A percentile compares a stretch with the other conserved stretches of the same genome.
phyloP scores from a whole-genome alignment of 2,888 invertebrate genomes.

The Cotesia congregata region DNA sequence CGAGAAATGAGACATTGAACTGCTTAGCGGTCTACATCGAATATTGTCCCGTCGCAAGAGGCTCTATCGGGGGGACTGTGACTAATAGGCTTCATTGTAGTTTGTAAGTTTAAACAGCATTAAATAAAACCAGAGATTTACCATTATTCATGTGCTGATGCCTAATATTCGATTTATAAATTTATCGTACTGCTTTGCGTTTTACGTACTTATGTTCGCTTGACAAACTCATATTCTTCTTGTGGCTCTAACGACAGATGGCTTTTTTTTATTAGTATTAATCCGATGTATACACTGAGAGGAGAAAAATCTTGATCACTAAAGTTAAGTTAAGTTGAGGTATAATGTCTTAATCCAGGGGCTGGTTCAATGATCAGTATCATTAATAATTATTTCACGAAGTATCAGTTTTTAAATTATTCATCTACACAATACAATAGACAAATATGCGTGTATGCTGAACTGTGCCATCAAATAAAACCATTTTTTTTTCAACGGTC shows the following conservation, averaged over 20 bases:
- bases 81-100: conserved; percentile 60
- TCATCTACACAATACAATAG: no score
- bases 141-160: conserved; percentile 59
- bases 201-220: no score
- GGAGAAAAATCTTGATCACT: no score
- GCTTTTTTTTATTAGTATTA: conserved; percentile 62
- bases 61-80: conserved; percentile 57
- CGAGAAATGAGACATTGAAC: background rate
- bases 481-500: no score
- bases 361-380: no score
- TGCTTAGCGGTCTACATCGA: background rate
- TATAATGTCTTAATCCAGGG: no score
- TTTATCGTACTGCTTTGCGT: conserved; percentile 56
- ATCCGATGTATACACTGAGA: conserved; percentile 53
- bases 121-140: conserved; percentile 49
- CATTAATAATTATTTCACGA: no score
- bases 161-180: conserved; percentile 66
- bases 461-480: no score
- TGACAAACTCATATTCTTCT: no score
- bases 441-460: no score
- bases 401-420: no score
- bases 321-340: no score
- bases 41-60: conserved; percentile 45
- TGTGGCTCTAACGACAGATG: conserved; percentile 53
- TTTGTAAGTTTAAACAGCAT: background rate